A percentile compares a stretch with the other conserved stretches of the same genome.
phyloP scores from a whole-genome alignment of 2,888 invertebrate species.

The Crocallis elinguaria region DNA sequence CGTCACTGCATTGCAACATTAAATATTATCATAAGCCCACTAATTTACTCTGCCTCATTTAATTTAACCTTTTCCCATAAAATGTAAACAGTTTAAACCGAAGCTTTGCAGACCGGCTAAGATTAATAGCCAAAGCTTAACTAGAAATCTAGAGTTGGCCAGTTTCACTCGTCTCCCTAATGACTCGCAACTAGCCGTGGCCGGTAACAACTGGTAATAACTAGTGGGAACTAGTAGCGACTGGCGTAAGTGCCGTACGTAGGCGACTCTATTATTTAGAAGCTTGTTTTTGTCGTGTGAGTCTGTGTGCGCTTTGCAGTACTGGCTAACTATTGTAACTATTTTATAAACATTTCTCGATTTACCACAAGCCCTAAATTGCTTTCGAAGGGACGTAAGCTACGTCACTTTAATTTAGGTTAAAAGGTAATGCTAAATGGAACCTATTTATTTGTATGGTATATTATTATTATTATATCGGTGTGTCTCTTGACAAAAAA shows the following conservation, averaged over 20 bases:
- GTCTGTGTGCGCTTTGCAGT: background rate
- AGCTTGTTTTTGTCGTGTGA: background rate
- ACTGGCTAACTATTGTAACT: background rate
- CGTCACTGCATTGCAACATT: no score
- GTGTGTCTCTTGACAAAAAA: no score
- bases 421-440: no score
- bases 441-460: no score
- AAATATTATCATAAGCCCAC: no score
- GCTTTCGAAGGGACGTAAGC: no score
- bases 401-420: no score
- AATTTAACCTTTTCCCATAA: background rate
- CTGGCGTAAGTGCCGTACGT: background rate
- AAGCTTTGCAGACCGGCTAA: background rate
- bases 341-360: background rate
- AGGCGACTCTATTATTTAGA: background rate
- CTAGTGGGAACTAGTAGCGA: background rate
- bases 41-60: background rate
- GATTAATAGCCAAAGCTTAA: slow-evolving; percentile 3
- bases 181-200: slow-evolving; percentile 1
- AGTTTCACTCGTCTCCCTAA: slow-evolving; percentile 4
- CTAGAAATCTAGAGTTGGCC: slow-evolving; percentile 4
- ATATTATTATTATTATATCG: no score
- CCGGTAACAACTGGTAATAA: background rate
- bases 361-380: no score
- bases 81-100: background rate